Evolutionary conservation across 1,140 invertebrate genomes (phyloP).

Genomic region (Manduca sexta): DNA sequence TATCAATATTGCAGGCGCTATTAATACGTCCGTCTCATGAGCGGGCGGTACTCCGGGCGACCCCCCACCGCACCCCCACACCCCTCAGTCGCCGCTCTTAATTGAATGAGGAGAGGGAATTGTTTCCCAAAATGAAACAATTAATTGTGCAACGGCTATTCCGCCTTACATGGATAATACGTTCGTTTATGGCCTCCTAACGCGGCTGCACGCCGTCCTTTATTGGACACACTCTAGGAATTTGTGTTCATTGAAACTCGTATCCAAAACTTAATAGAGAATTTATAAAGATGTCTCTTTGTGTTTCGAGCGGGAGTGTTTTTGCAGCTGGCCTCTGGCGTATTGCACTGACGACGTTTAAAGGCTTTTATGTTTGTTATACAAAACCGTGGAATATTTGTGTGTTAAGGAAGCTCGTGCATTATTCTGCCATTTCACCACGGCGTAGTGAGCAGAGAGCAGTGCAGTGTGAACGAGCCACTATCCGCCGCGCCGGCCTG

Average conservation of each 20-base stretch:
- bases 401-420: slow-evolving; percentile 19
- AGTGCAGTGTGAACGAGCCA: not conserved
- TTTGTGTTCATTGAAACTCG: slow-evolving; percentile 70
- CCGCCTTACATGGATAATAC: slow-evolving; percentile 73
- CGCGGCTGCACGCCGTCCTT: slow-evolving; percentile 70
- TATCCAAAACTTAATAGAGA: slow-evolving; percentile 70
- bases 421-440: slow-evolving; percentile 24
- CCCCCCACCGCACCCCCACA: slow-evolving; percentile 29
- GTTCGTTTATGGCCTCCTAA: slow-evolving; percentile 72
- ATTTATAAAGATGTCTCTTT: slow-evolving; percentile 67
- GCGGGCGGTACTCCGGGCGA: slow-evolving; percentile 33
- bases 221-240: slow-evolving; percentile 71
- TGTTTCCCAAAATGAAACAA: slow-evolving; percentile 74
- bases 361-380: slow-evolving; percentile 38
- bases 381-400: slow-evolving; percentile 28
- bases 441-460: slow-evolving; percentile 9
- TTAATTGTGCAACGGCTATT: slow-evolving; percentile 74
- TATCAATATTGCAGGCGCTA: slow-evolving; percentile 73
- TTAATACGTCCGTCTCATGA: slow-evolving; percentile 71
- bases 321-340: slow-evolving; percentile 47
- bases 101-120: slow-evolving; percentile 73
- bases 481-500: slow-evolving; percentile 18
- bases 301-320: slow-evolving; percentile 43
- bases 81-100: slow-evolving; percentile 67
- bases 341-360: slow-evolving; percentile 37